Evolutionary conservation across 2,888 invertebrate genomes (phyloP).

Genomic region (Notodonta dromedarius): DNA sequence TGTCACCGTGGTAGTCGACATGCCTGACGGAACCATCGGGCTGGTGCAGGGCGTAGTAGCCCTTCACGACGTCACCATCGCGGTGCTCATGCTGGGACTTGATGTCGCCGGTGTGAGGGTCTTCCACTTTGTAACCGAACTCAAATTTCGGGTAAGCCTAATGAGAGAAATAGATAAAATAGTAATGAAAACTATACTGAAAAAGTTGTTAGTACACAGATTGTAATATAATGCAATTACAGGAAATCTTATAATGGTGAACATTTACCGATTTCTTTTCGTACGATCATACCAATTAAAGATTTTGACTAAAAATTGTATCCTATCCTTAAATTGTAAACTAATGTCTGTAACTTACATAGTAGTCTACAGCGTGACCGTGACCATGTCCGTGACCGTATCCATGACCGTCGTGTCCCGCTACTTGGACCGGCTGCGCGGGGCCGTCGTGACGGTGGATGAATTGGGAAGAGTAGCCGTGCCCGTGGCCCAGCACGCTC

Average conservation of each 20-base stretch:
- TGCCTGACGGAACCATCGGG: conserved; percentile 81
- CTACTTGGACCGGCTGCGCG: conserved; percentile 52
- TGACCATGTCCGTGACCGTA: conserved; percentile 54
- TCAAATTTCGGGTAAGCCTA: conserved; percentile 67
- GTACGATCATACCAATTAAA: no score
- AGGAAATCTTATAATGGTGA: no score
- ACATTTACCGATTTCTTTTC: no score
- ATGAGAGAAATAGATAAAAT: conserved; percentile 3
- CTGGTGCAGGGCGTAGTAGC: conserved; percentile 71
- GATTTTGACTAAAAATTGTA: no score
- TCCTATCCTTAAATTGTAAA: no score
- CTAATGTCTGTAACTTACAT: conserved; percentile 13
- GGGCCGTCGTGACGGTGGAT: conserved; percentile 64
- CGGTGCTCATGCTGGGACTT: conserved; percentile 75
- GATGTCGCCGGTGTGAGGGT: conserved; percentile 79
- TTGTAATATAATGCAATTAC: not conserved
- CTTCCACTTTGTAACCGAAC: conserved; percentile 67
- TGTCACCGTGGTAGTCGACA: conserved; percentile 80
- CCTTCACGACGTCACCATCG: conserved; percentile 73
- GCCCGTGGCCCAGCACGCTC: conserved; percentile 57
- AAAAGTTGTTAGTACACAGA: no score
- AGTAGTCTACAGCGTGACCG: conserved; percentile 43
- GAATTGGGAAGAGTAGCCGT: conserved; percentile 67
- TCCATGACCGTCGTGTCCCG: conserved; percentile 46
- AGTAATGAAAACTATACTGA: not conserved